Base-by-base conservation (phyloP, 2,888 invertebrate species). In the Acronicta aceris region DNA sequence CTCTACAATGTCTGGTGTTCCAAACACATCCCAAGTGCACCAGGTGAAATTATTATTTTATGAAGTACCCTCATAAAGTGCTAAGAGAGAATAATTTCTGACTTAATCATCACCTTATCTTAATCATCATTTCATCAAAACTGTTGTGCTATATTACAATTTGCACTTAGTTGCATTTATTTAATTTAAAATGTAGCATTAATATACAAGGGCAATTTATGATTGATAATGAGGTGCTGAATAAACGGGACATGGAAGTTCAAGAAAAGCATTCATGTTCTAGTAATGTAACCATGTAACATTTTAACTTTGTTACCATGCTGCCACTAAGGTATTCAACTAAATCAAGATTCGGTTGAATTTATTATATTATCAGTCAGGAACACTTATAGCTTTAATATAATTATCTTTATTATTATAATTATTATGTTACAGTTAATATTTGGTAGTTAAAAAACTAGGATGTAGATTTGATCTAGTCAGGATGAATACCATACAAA, bases 11-110 rank as follows among this genome's bases (percentile, higher is more conserved):
- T 61, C 82, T 1, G 51, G 71, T 33, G 59, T 85, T 36, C 81
- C 89, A 6, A 85, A 81, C 51, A 78, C 89, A 42, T 64, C 83
- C 10, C 92, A 94, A 86, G 89, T 94, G 6, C 94, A 94, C 61
- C 94, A 94, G 91, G 94, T 93, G 83, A 67, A 36, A 13, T 36
- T 36, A 13, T 13, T 12, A 21, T 21, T 21, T 21, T 21, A 21
- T 21, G 21, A 21, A 21, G 21, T 13, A 36, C 36, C 13, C 13
- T 12, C n/a, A n/a, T n/a, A 36, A 13, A 36, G 5, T 38, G n/a
- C 5, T 7, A 38, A 38, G n/a, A n/a, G 12, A 33, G 12, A n/a
- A n/a, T 38, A 6, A 36, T 36, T 38, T 38, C 0, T n/a, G 6
- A 38, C n/a, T n/a, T n/a, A n/a, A n/a, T n/a, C n/a, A n/a, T n/a